Base-by-base conservation (phyloP, 2,888 invertebrate genomes). In the Aphelenchoides bicaudatus region DNA sequence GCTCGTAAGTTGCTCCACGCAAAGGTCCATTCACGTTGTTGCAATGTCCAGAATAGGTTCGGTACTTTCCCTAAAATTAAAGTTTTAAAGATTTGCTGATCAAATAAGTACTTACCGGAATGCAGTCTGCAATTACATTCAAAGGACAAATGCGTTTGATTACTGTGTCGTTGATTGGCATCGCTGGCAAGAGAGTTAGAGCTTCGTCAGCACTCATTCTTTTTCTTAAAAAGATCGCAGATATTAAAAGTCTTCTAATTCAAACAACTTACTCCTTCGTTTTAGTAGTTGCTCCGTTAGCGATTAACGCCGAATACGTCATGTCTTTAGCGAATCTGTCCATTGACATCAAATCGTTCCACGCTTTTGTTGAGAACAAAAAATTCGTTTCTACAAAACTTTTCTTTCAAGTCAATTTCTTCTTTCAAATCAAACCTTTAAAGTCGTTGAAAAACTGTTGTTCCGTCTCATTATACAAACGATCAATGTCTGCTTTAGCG, bases 31-130 rank as follows among this genome's bases (percentile, higher is more conserved):
- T 62, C 6, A 79, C 73, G 46, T 79, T 79, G 66, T 79, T 79
- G 58, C 79, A 79, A 54, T 75, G 71, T 5, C 79, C 79, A 10
- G 74, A 69, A 58, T 74, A 78, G 5, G 72, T 72, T 21, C 79
- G 64, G 29, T 72, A 74, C 29, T 71, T 73, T 53, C 78, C 78
- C n/a, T n/a, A n/a, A n/a, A n/a, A n/a, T n/a, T n/a, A n/a, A n/a
- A n/a, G n/a, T n/a, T n/a, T n/a, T n/a, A n/a, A n/a, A n/a, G n/a
- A n/a, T n/a, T n/a, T n/a, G n/a, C n/a, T n/a, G n/a, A n/a, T n/a
- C n/a, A n/a, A n/a, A n/a, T n/a, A n/a, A n/a, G n/a, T n/a, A n/a
- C n/a, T n/a, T n/a, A n/a, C n/a, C 5, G 75, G 71, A n/a, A 75
- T 66, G 59, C 78, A 78, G 43, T 78, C 74, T 16, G 65, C 67